Base-by-base conservation (phyloP, 2,113 vertebrate genomes). In the Lagopus muta region DNA sequence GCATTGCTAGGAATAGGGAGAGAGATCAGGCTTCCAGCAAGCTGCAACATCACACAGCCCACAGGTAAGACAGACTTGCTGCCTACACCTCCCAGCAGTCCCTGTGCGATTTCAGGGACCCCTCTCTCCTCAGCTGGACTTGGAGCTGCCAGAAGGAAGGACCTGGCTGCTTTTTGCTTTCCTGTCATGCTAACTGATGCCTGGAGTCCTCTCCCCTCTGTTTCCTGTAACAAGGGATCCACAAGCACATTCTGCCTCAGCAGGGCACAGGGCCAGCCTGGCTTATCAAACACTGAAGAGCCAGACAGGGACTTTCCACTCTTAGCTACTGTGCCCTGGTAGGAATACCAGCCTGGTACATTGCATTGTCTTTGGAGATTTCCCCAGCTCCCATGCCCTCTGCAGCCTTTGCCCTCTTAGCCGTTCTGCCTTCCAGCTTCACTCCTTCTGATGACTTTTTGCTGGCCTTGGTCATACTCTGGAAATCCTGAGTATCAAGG, bases 221-320 rank as follows among this genome's bases (percentile, higher is more conserved):
- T 47, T 92, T 94, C 55, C 92, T 80, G 64, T 92, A 92, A 89
- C 57, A 89, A 82, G 79, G 20, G 54, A 85, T 91, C 58, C 40
- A 64, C 48, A 61, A 75, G 54, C n/a, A 82, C 87, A 43, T 47
- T 55, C 47, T 52, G 80, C 86, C 72, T 65, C 60, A 71, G 36
- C 83, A 86, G 47, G 88, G 69, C 93, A 71, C 11, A 30, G 20
- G 78, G 83, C 61, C 93, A 95, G 54, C 14, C 40, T 71, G 42
- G 5, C 34, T 96, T 93, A 93, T 95, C 88, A 95, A 54, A 18
- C 52, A 72, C 36, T 48, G 80, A 89, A 78, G 34, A 92, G 10
- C 9, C 40, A 66, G 86, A 83, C 95, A 96, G 95, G 94, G 92
- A 87, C 94, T 96, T 96, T 95, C 93, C 94, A 75, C 38, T 82